These are phyloP conservation scores for Eupithecia centaureata DNA, from an alignment of 2,888 invertebrate species.

Conservation along the genomic window DNA sequence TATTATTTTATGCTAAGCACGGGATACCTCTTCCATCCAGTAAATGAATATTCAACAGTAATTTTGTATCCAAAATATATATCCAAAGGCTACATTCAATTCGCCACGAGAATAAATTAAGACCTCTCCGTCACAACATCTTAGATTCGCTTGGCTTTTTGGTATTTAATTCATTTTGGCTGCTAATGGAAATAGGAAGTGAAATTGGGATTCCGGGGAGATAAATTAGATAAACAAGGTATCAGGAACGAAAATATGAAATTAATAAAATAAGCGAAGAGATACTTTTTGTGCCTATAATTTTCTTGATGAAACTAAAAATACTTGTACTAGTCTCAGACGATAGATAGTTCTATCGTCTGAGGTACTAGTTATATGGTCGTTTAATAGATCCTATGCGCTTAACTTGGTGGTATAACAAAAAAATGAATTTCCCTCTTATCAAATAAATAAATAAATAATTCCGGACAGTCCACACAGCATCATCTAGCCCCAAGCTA, in stretches of 20 bases:
- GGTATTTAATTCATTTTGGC: constrained; percentile 36
- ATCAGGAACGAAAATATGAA: not conserved
- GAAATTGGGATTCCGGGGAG: constrained; percentile 19
- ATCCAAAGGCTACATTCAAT: constrained; percentile 49
- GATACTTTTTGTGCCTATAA: no score
- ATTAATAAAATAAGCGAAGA: no score
- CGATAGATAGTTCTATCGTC: no score
- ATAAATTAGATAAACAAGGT: constrained; percentile 28
- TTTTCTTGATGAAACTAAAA: not conserved
- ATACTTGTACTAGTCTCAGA: no score
- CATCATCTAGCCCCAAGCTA: no score
- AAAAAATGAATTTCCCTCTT: no score
- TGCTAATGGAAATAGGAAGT: constrained; percentile 36
- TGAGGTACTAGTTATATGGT: no score
- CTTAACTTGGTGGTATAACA: no score
- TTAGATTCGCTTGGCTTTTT: constrained; percentile 48
- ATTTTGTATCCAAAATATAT: constrained; percentile 43
- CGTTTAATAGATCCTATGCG: no score
- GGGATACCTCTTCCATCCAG: constrained; percentile 26
- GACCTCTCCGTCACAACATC: constrained; percentile 52
- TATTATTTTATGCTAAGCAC: constrained; percentile 35
- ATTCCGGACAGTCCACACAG: no score
- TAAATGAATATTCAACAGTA: constrained; percentile 50
- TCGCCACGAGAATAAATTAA: constrained; percentile 55
- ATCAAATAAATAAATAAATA: no score